A percentile compares a stretch with the other conserved stretches of the same genome.
phyloP scores from a whole-genome alignment of 1,140 invertebrate species.

The Mylabris phalerata region DNA sequence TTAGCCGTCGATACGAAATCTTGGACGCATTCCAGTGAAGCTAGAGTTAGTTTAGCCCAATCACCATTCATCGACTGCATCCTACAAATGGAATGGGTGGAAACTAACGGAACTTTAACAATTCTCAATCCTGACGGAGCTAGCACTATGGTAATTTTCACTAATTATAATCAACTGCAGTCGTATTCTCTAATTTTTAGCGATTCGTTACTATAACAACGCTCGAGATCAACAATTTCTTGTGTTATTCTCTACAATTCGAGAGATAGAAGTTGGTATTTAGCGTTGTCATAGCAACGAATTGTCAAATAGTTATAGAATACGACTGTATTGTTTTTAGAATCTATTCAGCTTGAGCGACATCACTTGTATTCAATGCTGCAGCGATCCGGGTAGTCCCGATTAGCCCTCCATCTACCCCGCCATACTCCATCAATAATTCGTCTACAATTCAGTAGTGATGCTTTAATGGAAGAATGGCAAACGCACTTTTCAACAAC shows the following conservation, averaged over 20 bases:
- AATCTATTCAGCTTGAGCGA: conserved; percentile 58
- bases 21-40: conserved; percentile 74
- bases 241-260: not conserved
- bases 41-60: conserved; percentile 57
- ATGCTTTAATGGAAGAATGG: conserved; percentile 83
- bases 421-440: conserved; percentile 50
- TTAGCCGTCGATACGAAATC: conserved; percentile 74
- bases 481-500: conserved; percentile 63
- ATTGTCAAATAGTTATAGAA: not conserved
- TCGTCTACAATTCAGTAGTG: conserved; percentile 66
- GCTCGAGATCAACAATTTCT: too few species aligned
- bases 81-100: conserved; percentile 75
- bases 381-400: conserved; percentile 67
- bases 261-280: not conserved
- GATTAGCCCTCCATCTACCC: conserved; percentile 64
- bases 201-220: too few species aligned
- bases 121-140: conserved; percentile 67
- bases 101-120: conserved; percentile 63
- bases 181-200: too few species aligned
- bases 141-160: conserved; percentile 56
- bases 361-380: conserved; percentile 65
- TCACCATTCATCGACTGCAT: conserved; percentile 63
- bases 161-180: not conserved
- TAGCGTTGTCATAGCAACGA: too few species aligned
- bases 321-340: conserved; percentile 35